These are phyloP conservation scores for Chaetura pelagica DNA, from an alignment of 2,113 vertebrate species.

Conservation along the genomic window DNA sequence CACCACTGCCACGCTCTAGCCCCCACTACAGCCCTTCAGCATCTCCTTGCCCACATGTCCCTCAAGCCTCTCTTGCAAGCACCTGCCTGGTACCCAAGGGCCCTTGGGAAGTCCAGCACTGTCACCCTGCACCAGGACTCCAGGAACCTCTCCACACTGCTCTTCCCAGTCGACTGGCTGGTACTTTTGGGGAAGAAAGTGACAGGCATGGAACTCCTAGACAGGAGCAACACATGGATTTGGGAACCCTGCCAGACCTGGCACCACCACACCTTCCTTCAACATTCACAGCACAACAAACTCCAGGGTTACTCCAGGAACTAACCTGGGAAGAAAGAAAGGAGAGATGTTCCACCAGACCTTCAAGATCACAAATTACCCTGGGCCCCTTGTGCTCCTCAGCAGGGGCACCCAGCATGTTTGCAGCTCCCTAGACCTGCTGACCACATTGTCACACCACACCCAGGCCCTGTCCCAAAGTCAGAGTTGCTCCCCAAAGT, in stretches of 20 bases:
- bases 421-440: background rate
- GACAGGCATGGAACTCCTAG: background rate
- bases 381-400: background rate
- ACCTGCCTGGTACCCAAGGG: background rate
- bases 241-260: background rate
- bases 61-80: background rate
- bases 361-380: background rate
- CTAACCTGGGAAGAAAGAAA: background rate
- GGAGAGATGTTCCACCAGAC: background rate
- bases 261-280: background rate
- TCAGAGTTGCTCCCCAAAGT: background rate
- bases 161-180: background rate
- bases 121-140: background rate
- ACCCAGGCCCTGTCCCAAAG: background rate
- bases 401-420: background rate
- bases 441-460: background rate
- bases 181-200: background rate
- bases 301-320: background rate
- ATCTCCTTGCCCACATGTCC: background rate
- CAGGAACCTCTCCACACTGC: background rate
- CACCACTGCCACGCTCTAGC: fast-evolving
- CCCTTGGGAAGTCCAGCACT: background rate
- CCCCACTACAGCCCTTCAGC: background rate
- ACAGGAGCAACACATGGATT: background rate
- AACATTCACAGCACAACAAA: fast-evolving